These are phyloP conservation scores for Brachionichthys hirsutus DNA, from an alignment of 2,113 vertebrate genomes.

Conservation along the genomic window DNA sequence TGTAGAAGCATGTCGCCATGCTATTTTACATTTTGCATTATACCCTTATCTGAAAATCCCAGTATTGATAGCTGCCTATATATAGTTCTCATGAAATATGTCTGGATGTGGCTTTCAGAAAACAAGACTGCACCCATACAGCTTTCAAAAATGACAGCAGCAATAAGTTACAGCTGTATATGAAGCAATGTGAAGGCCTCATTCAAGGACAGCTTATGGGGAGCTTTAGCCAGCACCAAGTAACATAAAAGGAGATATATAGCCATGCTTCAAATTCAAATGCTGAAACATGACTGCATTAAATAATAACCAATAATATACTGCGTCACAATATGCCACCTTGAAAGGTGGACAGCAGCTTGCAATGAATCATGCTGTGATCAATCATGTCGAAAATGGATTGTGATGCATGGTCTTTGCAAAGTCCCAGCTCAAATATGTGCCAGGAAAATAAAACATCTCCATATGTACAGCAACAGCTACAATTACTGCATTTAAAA, in stretches of 20 bases:
- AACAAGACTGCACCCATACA: constrained; percentile 18
- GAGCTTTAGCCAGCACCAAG: constrained; percentile 60
- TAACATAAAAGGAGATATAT: constrained; percentile 63
- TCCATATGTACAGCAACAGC: constrained; percentile 10
- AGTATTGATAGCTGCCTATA: constrained; percentile 14
- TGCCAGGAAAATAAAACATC: constrained; percentile 3
- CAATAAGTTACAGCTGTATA: constrained; percentile 56
- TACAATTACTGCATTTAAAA: not conserved
- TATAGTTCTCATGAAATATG: constrained; percentile 13
- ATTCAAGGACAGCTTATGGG: constrained; percentile 65
- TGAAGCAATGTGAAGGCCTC: constrained; percentile 46
- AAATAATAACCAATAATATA: constrained; percentile 55
- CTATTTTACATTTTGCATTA: not conserved
- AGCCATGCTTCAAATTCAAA: constrained; percentile 63
- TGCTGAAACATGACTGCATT: constrained; percentile 56
- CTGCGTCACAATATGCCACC: constrained; percentile 39
- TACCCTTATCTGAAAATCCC: not conserved
- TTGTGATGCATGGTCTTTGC: constrained; percentile 21
- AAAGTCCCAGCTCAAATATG: constrained; percentile 27
- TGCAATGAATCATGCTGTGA: constrained; percentile 51
- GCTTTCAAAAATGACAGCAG: constrained; percentile 39
- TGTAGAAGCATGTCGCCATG: too few relatives aligned
- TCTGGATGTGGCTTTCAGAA: constrained; percentile 10
- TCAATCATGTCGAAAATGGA: constrained; percentile 44
- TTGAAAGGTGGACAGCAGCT: constrained; percentile 39